phyloP scores from a whole-genome alignment of 2,113 vertebrate genomes.

The Fregetta grallaria region DNA sequence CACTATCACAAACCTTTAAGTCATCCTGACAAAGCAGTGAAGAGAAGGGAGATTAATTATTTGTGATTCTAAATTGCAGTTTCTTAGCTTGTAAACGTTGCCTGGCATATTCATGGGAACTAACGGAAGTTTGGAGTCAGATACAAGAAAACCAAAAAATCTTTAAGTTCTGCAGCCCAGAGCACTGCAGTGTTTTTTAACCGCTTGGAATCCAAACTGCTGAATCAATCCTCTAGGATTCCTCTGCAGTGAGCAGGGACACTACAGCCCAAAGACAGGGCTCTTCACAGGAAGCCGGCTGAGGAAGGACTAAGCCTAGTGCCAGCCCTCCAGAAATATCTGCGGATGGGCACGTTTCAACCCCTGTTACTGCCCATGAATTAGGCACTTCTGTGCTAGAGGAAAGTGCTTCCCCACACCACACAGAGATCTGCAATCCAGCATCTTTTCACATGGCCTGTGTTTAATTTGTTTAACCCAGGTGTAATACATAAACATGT shows the following conservation, averaged over 20 bases:
- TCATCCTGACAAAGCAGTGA: not conserved
- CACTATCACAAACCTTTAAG: not conserved
- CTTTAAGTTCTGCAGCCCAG: not conserved
- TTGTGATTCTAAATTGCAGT: not conserved
- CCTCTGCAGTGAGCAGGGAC: not conserved
- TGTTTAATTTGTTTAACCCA: not conserved
- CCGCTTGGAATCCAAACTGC: not conserved
- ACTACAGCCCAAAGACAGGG: not conserved
- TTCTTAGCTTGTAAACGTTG: not conserved
- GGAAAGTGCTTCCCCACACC: not conserved
- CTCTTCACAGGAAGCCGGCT: not conserved
- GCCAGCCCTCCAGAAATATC: not conserved
- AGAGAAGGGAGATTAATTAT: not conserved
- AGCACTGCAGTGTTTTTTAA: not conserved
- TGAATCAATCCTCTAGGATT: not conserved
- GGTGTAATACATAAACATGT: not conserved
- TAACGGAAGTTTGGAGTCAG: not conserved
- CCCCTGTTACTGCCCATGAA: not conserved
- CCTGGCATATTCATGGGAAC: not conserved
- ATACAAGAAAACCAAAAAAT: fast-evolving
- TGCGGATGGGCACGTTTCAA: not conserved
- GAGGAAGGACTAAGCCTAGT: not conserved
- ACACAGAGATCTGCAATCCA: not conserved
- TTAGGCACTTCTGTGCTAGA: not conserved
- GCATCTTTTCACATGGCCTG: not conserved